Base-by-base conservation (phyloP, 1,140 invertebrate genomes). In the Holotrichia oblita region DNA sequence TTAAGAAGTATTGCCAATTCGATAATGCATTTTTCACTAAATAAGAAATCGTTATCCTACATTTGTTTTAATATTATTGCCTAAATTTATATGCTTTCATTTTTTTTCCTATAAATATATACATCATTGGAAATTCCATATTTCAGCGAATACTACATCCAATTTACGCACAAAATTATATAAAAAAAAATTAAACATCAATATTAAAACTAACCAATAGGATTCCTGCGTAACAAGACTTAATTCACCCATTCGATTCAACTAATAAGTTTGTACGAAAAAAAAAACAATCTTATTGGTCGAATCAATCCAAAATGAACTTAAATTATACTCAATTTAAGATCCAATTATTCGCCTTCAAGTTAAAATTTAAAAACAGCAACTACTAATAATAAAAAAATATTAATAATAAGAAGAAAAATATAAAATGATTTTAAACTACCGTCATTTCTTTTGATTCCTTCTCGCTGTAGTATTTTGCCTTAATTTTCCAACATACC, bases 391-490 rank as follows among this genome's bases (percentile, higher is more conserved):
- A 34, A 1, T 34, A 55, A n/a, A n/a, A n/a, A n/a, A n/a, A 55
- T 10, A 48, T 8, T n/a, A 48, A 17, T 7, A 55, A 55, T 17
- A 55, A 55, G 48, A 6, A 17, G 17, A 7, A 55, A 55, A 3
- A 55, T 55, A n/a, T 34, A 34, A 55, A 55, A 20, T 17, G 48
- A 17, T 55, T 4, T 17, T n/a, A n/a, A 17, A 69, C 22, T 27
- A 69, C 9, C 61, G 61, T 69, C 61, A 69, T 27, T 69, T 69
- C 20, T 10, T 69, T 34, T 69, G 61, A 10, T 48, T 48, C 44
- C 61, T 69, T 27, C 61, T 27, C 20, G 61, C 12, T 2, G 24
- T 6, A 0, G 27, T 34, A 22, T 27, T 17, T 20, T 20, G 61
- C 27, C 61, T 8, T 8, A 69, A 22, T 69, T 69, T 69, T 20